phyloP scores from a whole-genome alignment of 2,888 invertebrate genomes.

The Clunio marinus region DNA sequence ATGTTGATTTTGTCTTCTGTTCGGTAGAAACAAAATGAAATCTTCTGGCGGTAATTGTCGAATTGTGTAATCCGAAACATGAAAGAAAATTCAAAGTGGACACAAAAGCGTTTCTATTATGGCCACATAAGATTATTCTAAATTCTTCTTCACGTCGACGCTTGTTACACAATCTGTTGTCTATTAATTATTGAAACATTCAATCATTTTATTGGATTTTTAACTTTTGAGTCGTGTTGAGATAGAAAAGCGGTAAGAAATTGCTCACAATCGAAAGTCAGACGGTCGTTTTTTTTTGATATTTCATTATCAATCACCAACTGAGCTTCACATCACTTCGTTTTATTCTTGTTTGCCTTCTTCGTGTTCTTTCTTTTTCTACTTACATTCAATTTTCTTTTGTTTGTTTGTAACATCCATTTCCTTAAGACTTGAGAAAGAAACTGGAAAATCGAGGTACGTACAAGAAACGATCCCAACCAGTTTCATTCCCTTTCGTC shows the following conservation, averaged over 20 bases:
- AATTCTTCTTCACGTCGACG: neutral
- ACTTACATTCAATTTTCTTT: slow-evolving; percentile 10
- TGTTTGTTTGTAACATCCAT: neutral
- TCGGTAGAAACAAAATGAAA: neutral
- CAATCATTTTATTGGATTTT: neutral
- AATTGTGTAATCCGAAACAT: neutral
- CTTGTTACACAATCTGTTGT: neutral
- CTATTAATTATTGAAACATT: slow-evolving; percentile 1
- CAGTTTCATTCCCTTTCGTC: neutral
- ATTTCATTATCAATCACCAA: slow-evolving; percentile 6
- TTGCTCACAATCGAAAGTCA: neutral
- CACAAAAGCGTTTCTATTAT: neutral
- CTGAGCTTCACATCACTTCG: neutral
- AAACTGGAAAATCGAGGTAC: neutral
- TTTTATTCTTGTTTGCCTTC: neutral
- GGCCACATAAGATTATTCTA: too few relatives aligned
- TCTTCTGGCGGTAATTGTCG: neutral
- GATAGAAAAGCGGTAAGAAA: neutral
- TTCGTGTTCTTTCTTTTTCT: too few relatives aligned
- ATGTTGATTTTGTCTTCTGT: too few relatives aligned
- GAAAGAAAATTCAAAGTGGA: neutral
- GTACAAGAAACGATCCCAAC: slow-evolving; percentile 1
- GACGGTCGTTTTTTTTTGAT: neutral
- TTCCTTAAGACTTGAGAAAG: neutral
- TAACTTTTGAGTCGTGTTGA: neutral